These are phyloP conservation scores for Noctua fimbriata DNA, from an alignment of 2,888 invertebrate species.

Conservation along the genomic window DNA sequence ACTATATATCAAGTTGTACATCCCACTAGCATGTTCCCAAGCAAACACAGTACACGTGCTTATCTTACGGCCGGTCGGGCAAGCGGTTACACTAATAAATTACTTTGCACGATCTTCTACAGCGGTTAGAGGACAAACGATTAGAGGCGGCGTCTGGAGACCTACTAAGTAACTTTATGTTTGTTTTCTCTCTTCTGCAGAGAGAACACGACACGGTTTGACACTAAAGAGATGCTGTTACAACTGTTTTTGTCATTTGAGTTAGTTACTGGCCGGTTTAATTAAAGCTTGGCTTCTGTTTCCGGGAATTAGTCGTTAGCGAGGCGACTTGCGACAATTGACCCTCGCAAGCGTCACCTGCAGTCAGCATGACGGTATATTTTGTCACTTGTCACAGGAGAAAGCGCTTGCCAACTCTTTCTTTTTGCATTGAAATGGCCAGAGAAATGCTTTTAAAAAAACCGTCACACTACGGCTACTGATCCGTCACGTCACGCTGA, in stretches of 20 bases:
- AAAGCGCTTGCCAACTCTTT: not conserved
- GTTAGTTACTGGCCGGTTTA: conserved; percentile 11
- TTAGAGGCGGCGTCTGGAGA: conserved; percentile 31
- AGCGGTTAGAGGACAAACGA: conserved; percentile 30
- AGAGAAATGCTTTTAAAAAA: not conserved
- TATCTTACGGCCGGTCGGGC: conserved; percentile 50
- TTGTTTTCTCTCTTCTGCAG: conserved; percentile 23
- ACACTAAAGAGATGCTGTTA: conserved; percentile 24
- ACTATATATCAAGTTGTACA: conserved; percentile 24
- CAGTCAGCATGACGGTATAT: not conserved
- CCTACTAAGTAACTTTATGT: conserved; percentile 22
- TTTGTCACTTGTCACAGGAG: not conserved
- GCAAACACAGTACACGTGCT: conserved; percentile 58
- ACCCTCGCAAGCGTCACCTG: not conserved
- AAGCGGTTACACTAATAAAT: conserved; percentile 56
- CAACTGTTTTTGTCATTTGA: not conserved
- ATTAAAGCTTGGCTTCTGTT: not conserved
- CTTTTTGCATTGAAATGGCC: not conserved
- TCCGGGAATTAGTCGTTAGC: not conserved
- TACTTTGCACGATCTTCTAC: conserved; percentile 57
- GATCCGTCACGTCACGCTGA: not conserved
- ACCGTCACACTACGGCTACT: not conserved
- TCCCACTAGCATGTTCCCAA: conserved; percentile 41
- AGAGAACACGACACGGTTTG: conserved; percentile 15
- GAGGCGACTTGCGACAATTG: not conserved